These are phyloP conservation scores for Sphenopsis melanotis DNA, from an alignment of 2,797 vertebrate species.

Conservation along the genomic window DNA sequence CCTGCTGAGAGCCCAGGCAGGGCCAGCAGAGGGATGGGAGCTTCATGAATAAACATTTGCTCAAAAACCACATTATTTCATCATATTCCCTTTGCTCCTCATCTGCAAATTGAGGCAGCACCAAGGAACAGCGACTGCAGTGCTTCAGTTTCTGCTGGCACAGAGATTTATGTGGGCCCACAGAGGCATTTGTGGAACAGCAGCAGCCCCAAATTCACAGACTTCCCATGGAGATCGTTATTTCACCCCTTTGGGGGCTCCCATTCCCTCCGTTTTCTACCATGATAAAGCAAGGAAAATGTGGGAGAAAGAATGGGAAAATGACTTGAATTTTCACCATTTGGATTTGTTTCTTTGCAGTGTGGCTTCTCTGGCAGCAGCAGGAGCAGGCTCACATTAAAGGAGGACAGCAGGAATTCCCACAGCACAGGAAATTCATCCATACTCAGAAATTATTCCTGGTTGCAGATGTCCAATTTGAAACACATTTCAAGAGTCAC, in stretches of 20 bases:
- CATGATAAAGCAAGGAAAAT: background rate
- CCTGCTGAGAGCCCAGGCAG: conserved; percentile 33
- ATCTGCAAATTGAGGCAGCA: conserved; percentile 13
- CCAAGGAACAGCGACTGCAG: background rate
- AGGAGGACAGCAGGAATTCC: background rate
- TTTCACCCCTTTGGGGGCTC: background rate
- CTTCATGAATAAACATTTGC: conserved; percentile 68
- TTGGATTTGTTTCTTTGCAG: background rate
- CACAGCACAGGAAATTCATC: background rate
- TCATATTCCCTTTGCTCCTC: background rate
- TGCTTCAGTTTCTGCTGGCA: background rate
- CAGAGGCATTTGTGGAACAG: background rate
- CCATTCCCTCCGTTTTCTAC: background rate
- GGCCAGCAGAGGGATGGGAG: conserved; percentile 4
- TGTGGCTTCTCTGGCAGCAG: accelerated
- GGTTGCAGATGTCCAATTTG: background rate
- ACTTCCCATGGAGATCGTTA: background rate
- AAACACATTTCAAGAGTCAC: background rate
- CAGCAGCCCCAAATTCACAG: background rate
- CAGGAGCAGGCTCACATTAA: background rate
- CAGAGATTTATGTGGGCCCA: background rate
- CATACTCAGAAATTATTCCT: background rate
- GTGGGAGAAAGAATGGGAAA: background rate
- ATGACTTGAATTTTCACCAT: background rate
- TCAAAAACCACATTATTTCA: conserved; percentile 50